Evolutionary conservation across 2,797 vertebrate species (phyloP).

Genomic region (Xenops minutus): DNA sequence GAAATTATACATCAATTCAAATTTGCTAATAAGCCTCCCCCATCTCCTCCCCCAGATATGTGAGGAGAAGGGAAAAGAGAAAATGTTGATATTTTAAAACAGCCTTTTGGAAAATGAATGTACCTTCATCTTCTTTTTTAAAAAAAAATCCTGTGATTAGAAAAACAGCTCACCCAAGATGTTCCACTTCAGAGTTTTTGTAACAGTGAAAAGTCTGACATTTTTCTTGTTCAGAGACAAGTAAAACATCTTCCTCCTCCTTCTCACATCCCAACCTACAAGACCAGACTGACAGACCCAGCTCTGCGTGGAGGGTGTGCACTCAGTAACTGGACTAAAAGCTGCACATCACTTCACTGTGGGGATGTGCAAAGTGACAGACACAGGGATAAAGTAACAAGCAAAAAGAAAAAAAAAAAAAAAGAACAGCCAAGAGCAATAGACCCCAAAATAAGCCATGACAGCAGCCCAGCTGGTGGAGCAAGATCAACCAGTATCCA

Average conservation of each 20-base stretch:
- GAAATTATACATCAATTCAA: conserved; percentile 50
- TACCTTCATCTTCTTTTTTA: background rate
- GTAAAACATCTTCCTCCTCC: background rate
- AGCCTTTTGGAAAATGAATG: conserved; percentile 28
- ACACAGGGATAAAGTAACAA: background rate
- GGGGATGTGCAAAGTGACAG: background rate
- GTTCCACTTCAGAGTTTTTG: background rate
- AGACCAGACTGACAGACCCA: background rate
- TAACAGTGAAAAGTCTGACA: conserved; percentile 23
- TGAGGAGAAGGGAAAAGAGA: conserved; percentile 17
- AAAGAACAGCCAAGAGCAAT: background rate
- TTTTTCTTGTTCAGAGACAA: conserved; percentile 27
- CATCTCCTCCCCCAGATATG: conserved; percentile 20
- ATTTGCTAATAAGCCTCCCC: conserved; percentile 44
- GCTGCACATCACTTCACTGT: background rate
- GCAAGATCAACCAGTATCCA: background rate
- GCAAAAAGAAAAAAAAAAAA: background rate
- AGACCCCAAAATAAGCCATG: background rate
- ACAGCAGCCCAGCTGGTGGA: background rate
- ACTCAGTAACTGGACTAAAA: background rate
- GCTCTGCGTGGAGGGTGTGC: background rate
- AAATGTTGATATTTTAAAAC: conserved; percentile 41
- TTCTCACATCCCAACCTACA: background rate
- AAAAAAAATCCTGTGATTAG: background rate
- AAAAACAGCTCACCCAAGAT: conserved; percentile 24